Conservation (phyloP, 2,888 invertebrate species). For the Cataglyphis altisquamis region DNA sequence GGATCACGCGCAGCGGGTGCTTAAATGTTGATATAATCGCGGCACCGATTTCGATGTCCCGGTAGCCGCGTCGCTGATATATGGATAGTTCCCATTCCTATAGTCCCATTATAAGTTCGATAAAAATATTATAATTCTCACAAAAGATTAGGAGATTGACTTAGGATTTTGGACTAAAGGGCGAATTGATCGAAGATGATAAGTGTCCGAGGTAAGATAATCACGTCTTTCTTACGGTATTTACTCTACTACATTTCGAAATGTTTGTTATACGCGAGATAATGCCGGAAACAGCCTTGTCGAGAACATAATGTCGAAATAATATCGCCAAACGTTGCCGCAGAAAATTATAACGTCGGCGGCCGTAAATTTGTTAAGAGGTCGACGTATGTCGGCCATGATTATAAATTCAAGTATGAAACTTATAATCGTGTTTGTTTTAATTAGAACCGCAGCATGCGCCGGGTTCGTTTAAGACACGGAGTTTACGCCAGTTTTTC, state of each 20-base stretch:
- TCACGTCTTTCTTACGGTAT: background rate
- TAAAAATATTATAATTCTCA: constrained; percentile 70
- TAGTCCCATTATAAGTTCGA: constrained; percentile 58
- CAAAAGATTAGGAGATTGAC: background rate
- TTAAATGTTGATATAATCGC: constrained; percentile 77
- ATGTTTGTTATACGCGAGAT: background rate
- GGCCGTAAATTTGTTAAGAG: constrained; percentile 60
- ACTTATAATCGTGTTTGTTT: constrained; percentile 83
- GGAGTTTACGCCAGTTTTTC: constrained; percentile 63
- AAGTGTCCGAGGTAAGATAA: background rate
- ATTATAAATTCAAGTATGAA: constrained; percentile 80
- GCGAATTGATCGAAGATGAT: background rate
- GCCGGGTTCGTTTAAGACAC: constrained; percentile 78
- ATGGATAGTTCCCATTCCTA: constrained; percentile 51
- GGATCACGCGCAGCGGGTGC: constrained; percentile 79
- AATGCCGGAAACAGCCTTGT: background rate
- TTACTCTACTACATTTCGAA: background rate
- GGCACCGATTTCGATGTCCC: constrained; percentile 37
- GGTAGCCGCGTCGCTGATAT: constrained; percentile 62
- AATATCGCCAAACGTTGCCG: constrained; percentile 15
- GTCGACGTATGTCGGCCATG: constrained; percentile 68
- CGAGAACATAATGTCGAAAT: background rate
- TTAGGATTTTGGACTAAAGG: background rate
- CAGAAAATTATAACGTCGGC: constrained; percentile 57
- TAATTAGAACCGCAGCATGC: constrained; percentile 83